These are phyloP conservation scores for Poecilus cupreus DNA, from an alignment of 2,888 invertebrate species.

Conservation along the genomic window DNA sequence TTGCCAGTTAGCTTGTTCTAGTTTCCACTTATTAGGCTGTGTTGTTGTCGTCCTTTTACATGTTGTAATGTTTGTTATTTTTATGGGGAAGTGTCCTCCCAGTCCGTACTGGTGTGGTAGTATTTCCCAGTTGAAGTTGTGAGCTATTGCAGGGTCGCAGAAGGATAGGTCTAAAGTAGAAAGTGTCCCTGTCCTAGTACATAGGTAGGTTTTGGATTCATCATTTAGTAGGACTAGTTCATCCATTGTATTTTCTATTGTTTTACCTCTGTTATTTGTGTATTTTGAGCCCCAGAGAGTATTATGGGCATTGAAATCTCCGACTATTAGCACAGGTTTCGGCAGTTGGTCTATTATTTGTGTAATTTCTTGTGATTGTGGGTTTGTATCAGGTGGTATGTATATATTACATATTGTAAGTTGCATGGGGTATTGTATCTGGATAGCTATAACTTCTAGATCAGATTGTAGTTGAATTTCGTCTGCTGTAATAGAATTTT, in stretches of 20 bases:
- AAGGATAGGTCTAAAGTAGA: slow-evolving; percentile 22
- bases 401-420: neutral
- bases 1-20: slow-evolving; percentile 1
- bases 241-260: neutral
- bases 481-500: neutral
- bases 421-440: neutral
- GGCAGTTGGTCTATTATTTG: slow-evolving; percentile 10
- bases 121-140: neutral
- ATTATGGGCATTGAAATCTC: slow-evolving; percentile 44
- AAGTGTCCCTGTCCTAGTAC: neutral
- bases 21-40: neutral
- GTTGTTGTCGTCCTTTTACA: neutral
- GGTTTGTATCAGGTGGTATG: neutral
- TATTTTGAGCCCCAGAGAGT: neutral
- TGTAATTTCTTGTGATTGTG: neutral
- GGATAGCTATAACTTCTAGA: neutral
- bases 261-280: slow-evolving; percentile 15
- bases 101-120: neutral
- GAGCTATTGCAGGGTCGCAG: slow-evolving; percentile 9
- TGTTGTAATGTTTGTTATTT: neutral
- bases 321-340: slow-evolving; percentile 4
- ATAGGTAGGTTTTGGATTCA: slow-evolving; percentile 6
- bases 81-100: slow-evolving; percentile 9
- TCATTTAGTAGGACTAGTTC: slow-evolving; percentile 17
- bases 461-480: slow-evolving; percentile 3